These are phyloP conservation scores for Agrochola macilenta DNA, from an alignment of 2,888 invertebrate genomes.

Conservation along the genomic window DNA sequence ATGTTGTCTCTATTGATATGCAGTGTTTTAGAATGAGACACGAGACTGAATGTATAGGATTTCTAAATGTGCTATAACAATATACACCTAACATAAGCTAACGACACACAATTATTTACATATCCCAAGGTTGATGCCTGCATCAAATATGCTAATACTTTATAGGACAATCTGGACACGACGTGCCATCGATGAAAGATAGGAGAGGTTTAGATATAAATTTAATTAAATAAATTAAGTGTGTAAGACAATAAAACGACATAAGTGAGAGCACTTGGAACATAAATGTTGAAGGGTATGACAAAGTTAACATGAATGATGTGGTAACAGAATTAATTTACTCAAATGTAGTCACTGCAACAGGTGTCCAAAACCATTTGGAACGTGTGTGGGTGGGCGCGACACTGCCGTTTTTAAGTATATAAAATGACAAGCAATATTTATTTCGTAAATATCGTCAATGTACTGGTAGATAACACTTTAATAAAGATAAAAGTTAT, in stretches of 20 bases:
- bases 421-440: conserved; percentile 24
- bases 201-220: conserved; percentile 1
- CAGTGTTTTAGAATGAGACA: conserved; percentile 39
- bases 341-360: conserved; percentile 60
- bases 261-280: conserved; percentile 7
- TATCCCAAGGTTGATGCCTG: conserved; percentile 49
- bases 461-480: neutral
- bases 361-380: conserved; percentile 68
- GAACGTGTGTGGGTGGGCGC: conserved; percentile 63
- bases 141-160: conserved; percentile 27
- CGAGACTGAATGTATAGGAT: conserved; percentile 19
- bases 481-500: conserved; percentile 9
- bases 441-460: conserved; percentile 26
- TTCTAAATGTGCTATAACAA: conserved; percentile 39
- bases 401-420: conserved; percentile 53
- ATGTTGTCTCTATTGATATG: conserved; percentile 53
- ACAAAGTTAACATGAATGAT: conserved; percentile 44
- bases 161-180: conserved; percentile 26
- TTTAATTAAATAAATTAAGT: neutral
- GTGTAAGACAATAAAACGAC: neutral
- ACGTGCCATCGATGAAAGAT: conserved; percentile 25
- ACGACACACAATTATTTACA: conserved; percentile 40
- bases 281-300: conserved; percentile 28
- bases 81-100: conserved; percentile 28
- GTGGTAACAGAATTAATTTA: conserved; percentile 57